Conservation (phyloP, 2,888 invertebrate genomes). For the Acrobasis suavella region DNA sequence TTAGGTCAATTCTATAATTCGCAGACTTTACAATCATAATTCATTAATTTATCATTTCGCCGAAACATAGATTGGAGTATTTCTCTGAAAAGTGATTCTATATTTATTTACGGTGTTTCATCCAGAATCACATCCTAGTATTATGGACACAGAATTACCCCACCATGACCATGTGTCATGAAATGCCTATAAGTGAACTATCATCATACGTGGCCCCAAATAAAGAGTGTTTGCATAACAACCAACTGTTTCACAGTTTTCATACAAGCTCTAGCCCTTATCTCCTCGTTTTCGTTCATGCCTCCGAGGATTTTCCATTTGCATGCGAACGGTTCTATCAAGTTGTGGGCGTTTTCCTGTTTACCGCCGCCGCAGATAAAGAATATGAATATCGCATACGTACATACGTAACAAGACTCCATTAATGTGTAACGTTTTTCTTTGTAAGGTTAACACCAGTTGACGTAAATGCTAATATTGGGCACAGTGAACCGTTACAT, state of each 20-base stretch:
- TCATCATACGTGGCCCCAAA: background rate
- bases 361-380: conserved; percentile 9
- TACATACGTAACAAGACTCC: conserved; percentile 11
- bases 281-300: conserved; percentile 6
- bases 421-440: conserved; percentile 11
- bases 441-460: conserved; percentile 1
- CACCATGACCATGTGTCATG: too few species aligned
- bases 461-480: conserved; percentile 18
- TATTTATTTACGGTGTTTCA: too few species aligned
- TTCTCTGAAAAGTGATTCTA: too few species aligned
- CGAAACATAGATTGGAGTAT: too few species aligned
- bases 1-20: too few species aligned
- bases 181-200: too few species aligned
- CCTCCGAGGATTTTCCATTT: conserved; percentile 20
- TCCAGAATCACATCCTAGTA: too few species aligned
- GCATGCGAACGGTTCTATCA: conserved; percentile 15
- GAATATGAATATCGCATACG: conserved; percentile 14
- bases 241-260: background rate
- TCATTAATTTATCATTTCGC: too few species aligned
- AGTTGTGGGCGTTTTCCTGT: conserved; percentile 21
- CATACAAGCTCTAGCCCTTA: conserved; percentile 4
- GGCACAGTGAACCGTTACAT: conserved; percentile 13
- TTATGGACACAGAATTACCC: too few species aligned
- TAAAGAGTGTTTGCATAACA: background rate
- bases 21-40: too few species aligned